Percentiles rank a stretch among this genome's conserved stretches.
These are phyloP conservation scores for Cantharis lateralis DNA, from an alignment of 2,888 invertebrate species.

Conservation along the genomic window DNA sequence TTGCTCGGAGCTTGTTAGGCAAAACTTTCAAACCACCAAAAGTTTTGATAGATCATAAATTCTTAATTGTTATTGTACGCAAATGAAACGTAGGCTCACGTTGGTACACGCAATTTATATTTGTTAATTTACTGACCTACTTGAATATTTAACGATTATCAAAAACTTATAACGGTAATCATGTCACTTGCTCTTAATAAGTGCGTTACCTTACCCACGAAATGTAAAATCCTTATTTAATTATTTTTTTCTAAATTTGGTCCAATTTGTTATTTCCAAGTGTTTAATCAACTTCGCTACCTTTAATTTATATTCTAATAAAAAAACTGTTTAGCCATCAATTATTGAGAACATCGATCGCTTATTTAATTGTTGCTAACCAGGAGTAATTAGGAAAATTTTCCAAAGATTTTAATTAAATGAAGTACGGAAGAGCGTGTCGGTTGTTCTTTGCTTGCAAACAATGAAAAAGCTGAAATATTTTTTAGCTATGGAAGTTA, in stretches of 20 bases:
- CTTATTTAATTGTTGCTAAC: background rate
- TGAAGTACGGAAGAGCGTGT: background rate
- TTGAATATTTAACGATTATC: background rate
- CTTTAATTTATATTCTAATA: background rate
- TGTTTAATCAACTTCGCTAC: background rate
- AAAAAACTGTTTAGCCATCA: background rate
- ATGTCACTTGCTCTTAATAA: background rate
- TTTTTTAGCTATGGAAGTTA: background rate
- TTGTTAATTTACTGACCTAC: background rate
- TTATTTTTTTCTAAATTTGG: background rate
- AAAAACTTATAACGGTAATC: background rate
- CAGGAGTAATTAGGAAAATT: background rate
- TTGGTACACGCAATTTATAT: background rate
- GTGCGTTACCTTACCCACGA: background rate
- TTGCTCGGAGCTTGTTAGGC: too few relatives aligned
- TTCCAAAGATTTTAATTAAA: background rate
- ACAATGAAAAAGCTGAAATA: background rate
- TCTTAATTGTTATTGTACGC: background rate
- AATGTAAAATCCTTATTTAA: background rate
- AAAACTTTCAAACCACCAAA: background rate
- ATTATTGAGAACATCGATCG: background rate
- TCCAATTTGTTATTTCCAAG: background rate
- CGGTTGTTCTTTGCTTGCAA: background rate
- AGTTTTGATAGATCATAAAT: background rate
- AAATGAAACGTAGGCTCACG: background rate